Evolutionary conservation across 2,113 vertebrate genomes (phyloP).

Genomic region (Struthidea cinerea): DNA sequence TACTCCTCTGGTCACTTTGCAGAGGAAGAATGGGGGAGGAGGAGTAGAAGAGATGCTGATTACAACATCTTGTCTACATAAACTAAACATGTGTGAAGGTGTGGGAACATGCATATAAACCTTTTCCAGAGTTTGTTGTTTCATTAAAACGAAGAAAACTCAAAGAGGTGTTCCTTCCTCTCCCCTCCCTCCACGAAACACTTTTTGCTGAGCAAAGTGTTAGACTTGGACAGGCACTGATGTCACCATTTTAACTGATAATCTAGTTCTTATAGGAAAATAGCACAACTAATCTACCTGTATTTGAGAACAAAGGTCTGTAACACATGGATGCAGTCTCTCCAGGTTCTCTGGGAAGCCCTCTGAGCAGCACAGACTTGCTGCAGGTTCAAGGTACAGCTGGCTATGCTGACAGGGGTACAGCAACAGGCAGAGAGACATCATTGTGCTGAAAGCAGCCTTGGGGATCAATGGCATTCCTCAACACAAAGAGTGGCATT

Average conservation of each 20-base stretch:
- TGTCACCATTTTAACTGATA: neutral
- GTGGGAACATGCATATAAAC: neutral
- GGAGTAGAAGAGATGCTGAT: neutral
- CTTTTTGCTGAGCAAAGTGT: neutral
- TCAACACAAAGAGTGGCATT: neutral
- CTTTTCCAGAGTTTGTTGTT: neutral
- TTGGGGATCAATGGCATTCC: neutral
- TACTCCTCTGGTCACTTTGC: neutral
- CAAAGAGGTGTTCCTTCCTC: neutral
- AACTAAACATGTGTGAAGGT: constrained; percentile 11
- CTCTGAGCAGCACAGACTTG: neutral
- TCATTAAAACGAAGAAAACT: neutral
- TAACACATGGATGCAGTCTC: neutral
- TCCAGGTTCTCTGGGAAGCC: neutral
- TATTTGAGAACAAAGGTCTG: neutral
- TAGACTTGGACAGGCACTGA: neutral
- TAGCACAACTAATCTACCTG: neutral
- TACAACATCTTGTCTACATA: neutral
- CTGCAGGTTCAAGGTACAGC: neutral
- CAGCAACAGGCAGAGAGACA: neutral
- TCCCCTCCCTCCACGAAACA: neutral
- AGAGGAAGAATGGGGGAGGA: neutral
- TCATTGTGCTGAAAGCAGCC: neutral
- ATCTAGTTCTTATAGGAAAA: neutral
- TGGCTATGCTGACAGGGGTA: neutral